Percentiles rank a stretch among this genome's conserved stretches.
These are phyloP conservation scores for Narcine bancroftii DNA, from an alignment of 2,113 vertebrate species.

Conservation along the genomic window DNA sequence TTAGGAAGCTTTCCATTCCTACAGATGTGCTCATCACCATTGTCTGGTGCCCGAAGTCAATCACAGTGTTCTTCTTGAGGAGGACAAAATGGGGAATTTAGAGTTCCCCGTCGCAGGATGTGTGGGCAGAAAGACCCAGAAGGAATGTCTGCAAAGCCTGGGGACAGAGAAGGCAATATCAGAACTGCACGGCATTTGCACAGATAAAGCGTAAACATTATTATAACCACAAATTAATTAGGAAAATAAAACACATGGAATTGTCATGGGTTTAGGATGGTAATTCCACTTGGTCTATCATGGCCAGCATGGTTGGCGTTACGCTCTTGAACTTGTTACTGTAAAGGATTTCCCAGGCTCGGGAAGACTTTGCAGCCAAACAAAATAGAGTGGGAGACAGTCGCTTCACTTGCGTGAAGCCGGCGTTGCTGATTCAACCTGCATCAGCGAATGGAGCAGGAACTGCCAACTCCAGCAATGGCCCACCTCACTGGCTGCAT, in stretches of 20 bases:
- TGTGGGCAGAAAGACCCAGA: conserved; percentile 62
- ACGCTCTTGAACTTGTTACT: too few species aligned
- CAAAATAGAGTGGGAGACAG: too few species aligned
- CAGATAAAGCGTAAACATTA: not conserved
- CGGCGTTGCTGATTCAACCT: too few species aligned
- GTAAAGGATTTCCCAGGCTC: too few species aligned
- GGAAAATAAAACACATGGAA: not conserved
- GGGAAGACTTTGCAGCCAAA: too few species aligned
- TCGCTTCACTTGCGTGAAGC: too few species aligned
- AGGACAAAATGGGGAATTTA: conserved; percentile 51
- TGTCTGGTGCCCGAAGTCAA: not conserved
- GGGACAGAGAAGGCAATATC: not conserved
- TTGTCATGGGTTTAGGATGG: not conserved
- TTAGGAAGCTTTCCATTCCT: not conserved
- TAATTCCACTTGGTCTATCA: not conserved
- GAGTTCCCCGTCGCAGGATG: conserved; percentile 64
- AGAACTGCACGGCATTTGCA: not conserved
- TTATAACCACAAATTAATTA: not conserved
- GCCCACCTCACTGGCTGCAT: too few species aligned
- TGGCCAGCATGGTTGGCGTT: too few species aligned
- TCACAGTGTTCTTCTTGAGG: conserved; percentile 45
- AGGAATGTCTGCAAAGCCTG: conserved; percentile 71
- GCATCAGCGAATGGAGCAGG: too few species aligned
- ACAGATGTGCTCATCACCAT: not conserved
- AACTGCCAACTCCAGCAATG: too few species aligned